Evolutionary conservation across 2,113 vertebrate species (phyloP), one percentile per base, ranked within the genome.

Genomic region (Dicaeum eximium): DNA sequence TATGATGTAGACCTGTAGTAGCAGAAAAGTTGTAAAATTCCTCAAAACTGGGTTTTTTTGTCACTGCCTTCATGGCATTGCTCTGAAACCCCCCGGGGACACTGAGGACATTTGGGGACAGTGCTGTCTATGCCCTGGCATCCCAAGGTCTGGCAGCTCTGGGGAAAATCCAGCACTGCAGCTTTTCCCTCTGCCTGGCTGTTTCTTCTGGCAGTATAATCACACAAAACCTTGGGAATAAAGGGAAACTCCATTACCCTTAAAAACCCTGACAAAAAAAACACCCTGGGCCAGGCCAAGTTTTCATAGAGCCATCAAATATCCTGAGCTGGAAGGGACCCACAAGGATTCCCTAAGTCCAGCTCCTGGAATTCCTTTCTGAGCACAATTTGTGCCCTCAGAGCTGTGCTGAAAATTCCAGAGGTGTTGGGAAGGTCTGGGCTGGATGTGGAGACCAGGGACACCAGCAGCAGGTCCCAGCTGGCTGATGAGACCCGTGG

Each of bases 341-440:
- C 23, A 56, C 8, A 7, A 5, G 15, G n/a, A 47, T 28, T 23
- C 28, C 10, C 40, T 31, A 10, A 38, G 33, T 33, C n/a, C 81
- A 65, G 35, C 50, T 47, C 50, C 50, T 30, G 70, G 53, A 19
- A 62, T 72, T 71, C 54, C 37, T 22, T 47, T 31, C 45, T 57
- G 50, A 82, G 1, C 16, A 15, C 31, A 8, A 5, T 3, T 61
- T 28, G 2, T 10, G 1, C 7, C 50, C 35, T 6, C 24, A 18
- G 48, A 67, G 18, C 33, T 57, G 22, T n/a, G 54, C 54, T 21
- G n/a, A n/a, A 23, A 23, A n/a, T 57, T 35, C 54, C 54, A 57
- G 6, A 6, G 54, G 6, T 22, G 13, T 35, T 16, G 56, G n/a
- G 56, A 24, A 35, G 23, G 10, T 18, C 35, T 13, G 44, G 30